Percentiles rank a stretch among this genome's conserved stretches.
Conservation (phyloP, 2,888 invertebrate species). For the Euclidia mi region DNA sequence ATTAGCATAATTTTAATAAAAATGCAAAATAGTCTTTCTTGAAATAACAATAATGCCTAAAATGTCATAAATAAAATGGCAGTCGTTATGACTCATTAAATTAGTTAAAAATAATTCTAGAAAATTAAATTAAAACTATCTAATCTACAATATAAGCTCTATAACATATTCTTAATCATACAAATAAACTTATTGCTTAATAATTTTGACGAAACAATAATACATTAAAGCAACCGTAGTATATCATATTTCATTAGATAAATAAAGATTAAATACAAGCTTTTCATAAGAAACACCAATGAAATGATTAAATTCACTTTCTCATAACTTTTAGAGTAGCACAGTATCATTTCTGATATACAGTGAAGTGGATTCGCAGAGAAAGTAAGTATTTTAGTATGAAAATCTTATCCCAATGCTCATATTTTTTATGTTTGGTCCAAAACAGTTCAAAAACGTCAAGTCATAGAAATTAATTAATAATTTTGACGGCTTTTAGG, state of each 20-base stretch:
- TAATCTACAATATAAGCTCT: conserved; percentile 42
- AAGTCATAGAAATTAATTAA: background rate
- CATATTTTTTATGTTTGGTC: conserved; percentile 1
- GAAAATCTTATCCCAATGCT: background rate
- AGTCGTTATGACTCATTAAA: conserved; percentile 48
- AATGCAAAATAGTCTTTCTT: conserved; percentile 41
- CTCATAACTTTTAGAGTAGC: too few relatives aligned
- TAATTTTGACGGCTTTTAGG: conserved; percentile 21
- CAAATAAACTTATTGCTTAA: conserved; percentile 48
- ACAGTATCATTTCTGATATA: too few relatives aligned
- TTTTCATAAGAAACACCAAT: too few relatives aligned
- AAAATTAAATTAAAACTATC: conserved; percentile 42
- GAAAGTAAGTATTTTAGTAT: too few relatives aligned
- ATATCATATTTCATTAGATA: too few relatives aligned
- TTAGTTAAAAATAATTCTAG: conserved; percentile 29
- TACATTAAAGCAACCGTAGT: conserved; percentile 22
- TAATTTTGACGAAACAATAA: conserved; percentile 33
- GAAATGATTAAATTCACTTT: too few relatives aligned
- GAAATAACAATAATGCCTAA: conserved; percentile 48
- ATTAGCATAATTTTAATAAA: conserved; percentile 23
- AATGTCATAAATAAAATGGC: conserved; percentile 60
- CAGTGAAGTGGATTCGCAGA: too few relatives aligned
- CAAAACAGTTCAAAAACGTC: background rate
- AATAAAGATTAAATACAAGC: too few relatives aligned
- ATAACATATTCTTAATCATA: conserved; percentile 43